These are phyloP conservation scores for Scaptomyza parva DNA, from an alignment of 2,888 invertebrate species.

Conservation along the genomic window DNA sequence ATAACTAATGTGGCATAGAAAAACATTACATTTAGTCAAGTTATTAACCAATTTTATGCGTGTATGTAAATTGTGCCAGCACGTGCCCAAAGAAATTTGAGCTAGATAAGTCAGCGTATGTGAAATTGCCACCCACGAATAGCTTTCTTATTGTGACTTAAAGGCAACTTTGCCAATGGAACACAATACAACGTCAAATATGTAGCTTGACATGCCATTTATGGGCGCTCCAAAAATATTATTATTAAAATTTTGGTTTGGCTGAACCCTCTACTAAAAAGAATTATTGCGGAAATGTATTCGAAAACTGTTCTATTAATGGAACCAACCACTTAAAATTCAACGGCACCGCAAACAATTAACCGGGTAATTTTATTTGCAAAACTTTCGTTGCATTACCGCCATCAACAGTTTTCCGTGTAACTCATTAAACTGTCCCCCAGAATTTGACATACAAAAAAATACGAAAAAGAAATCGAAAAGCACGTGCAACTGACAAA, in stretches of 20 bases:
- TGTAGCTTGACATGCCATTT: slow-evolving; percentile 58
- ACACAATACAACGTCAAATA: slow-evolving; percentile 40
- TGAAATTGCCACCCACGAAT: slow-evolving; percentile 26
- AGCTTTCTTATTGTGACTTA: not conserved
- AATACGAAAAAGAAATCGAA: slow-evolving; percentile 16
- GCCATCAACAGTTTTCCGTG: slow-evolving; percentile 15
- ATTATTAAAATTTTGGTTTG: slow-evolving; percentile 14
- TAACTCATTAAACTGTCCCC: slow-evolving; percentile 70
- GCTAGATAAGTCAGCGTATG: slow-evolving; percentile 38
- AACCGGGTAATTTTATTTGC: slow-evolving; percentile 43
- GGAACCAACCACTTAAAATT: slow-evolving; percentile 58
- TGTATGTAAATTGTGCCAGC: slow-evolving; percentile 41
- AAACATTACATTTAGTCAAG: slow-evolving; percentile 9
- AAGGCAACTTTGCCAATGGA: slow-evolving; percentile 28
- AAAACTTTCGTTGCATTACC: slow-evolving; percentile 22
- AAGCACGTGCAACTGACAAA: slow-evolving; percentile 65
- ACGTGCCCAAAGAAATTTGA: slow-evolving; percentile 33
- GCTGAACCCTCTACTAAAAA: not conserved
- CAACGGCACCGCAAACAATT: slow-evolving; percentile 61
- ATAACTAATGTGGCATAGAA: slow-evolving; percentile 7
- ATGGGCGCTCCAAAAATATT: slow-evolving; percentile 9
- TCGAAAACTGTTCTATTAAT: slow-evolving; percentile 50
- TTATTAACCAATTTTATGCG: not conserved
- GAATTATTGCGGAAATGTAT: slow-evolving; percentile 49
- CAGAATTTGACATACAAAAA: slow-evolving; percentile 59